Evolutionary conservation across 2,888 invertebrate species (phyloP).

Genomic region (Mimas tiliae): DNA sequence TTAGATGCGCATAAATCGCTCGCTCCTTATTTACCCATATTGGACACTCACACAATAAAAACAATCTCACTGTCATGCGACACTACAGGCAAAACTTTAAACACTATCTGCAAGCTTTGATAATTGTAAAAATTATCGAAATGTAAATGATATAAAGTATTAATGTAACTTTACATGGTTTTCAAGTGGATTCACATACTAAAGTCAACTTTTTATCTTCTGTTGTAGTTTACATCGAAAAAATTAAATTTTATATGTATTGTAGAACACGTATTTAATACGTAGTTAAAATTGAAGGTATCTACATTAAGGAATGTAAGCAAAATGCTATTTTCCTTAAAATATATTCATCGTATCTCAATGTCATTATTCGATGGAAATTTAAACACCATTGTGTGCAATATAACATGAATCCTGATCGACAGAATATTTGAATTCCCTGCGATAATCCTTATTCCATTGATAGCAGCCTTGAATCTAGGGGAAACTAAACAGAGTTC

Average conservation of each 20-base stretch:
- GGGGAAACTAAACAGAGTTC: too few relatives aligned
- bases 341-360: conserved; percentile 29
- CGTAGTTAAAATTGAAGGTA: too few relatives aligned
- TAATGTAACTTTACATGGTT: neutral
- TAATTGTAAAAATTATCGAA: conserved; percentile 1
- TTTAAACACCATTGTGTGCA: conserved; percentile 56
- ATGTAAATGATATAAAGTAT: neutral
- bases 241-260: neutral
- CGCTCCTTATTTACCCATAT: conserved; percentile 34
- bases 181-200: neutral
- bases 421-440: conserved; percentile 44
- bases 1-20: conserved; percentile 80
- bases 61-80: conserved; percentile 34
- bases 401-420: conserved; percentile 44
- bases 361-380: conserved; percentile 58
- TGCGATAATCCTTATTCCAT: conserved; percentile 6
- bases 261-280: neutral
- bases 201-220: neutral
- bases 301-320: neutral
- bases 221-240: neutral
- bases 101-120: neutral
- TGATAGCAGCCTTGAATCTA: too few relatives aligned
- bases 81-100: conserved; percentile 28
- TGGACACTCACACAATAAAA: conserved; percentile 34
- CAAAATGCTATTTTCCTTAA: neutral